phyloP scores from a whole-genome alignment of 2,113 vertebrate species.

The Corvus cornix region DNA sequence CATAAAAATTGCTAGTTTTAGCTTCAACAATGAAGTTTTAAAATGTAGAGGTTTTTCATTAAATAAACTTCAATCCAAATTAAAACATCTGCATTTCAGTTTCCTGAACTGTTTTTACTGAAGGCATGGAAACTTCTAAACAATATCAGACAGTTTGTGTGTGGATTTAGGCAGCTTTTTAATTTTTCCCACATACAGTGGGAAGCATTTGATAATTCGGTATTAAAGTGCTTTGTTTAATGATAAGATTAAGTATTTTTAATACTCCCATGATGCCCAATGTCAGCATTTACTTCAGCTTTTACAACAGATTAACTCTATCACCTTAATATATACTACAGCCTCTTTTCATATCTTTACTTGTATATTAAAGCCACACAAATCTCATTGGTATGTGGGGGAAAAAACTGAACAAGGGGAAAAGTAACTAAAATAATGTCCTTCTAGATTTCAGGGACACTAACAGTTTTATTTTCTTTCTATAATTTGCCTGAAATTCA shows the following conservation, averaged over 20 bases:
- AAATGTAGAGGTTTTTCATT: background rate
- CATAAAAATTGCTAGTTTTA: background rate
- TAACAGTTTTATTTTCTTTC: background rate
- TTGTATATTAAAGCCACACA: background rate
- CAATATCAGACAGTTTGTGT: background rate
- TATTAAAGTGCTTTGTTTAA: background rate
- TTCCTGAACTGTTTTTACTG: background rate
- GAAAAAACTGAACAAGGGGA: background rate
- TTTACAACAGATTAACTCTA: background rate
- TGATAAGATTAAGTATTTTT: background rate
- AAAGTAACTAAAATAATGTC: background rate
- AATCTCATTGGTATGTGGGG: background rate
- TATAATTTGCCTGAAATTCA: background rate
- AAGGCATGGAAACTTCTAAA: conserved; percentile 1
- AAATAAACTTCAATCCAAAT: background rate
- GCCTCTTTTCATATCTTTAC: background rate
- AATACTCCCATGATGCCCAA: background rate
- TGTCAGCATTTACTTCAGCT: background rate
- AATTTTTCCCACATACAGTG: background rate
- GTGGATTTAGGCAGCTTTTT: background rate
- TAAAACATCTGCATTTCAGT: conserved; percentile 15
- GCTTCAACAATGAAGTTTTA: background rate
- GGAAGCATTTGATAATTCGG: background rate
- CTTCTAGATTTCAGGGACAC: background rate
- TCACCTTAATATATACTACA: background rate